These are phyloP conservation scores for Cheumatopsyche charites DNA, from an alignment of 1,140 invertebrate species.

Conservation along the genomic window DNA sequence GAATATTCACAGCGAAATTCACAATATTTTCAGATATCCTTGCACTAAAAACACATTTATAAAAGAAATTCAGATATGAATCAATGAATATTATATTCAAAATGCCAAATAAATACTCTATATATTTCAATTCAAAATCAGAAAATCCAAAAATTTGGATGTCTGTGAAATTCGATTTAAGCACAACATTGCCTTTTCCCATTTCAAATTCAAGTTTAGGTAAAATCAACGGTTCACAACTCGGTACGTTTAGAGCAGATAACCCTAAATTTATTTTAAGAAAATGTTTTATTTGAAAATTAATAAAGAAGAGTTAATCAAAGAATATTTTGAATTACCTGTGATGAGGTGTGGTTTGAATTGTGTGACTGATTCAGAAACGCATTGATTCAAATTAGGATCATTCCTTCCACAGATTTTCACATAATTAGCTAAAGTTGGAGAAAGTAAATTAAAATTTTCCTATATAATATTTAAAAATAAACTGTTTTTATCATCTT, in stretches of 20 bases:
- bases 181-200: neutral
- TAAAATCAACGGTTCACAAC: conserved; percentile 61
- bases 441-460: neutral
- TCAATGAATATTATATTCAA: conserved; percentile 5
- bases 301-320: neutral
- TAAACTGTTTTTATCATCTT: no score
- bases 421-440: conserved; percentile 22
- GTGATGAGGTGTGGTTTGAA: conserved; percentile 9
- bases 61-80: conserved; percentile 22
- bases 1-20: conserved; percentile 62
- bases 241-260: conserved; percentile 23
- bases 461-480: no score
- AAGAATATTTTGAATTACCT: conserved; percentile 12
- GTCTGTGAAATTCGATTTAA: conserved; percentile 20
- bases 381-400: conserved; percentile 15
- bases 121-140: conserved; percentile 16
- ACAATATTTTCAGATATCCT: conserved; percentile 62
- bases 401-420: conserved; percentile 18
- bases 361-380: neutral
- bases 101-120: neutral
- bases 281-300: conserved; percentile 10
- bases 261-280: conserved; percentile 19
- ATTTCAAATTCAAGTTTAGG: conserved; percentile 51
- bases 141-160: conserved; percentile 24
- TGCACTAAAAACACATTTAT: conserved; percentile 51